Percentiles rank a stretch among this genome's conserved stretches.
Evolutionary conservation across 2,113 vertebrate species (phyloP).

Genomic region (Hystrix cristata): DNA sequence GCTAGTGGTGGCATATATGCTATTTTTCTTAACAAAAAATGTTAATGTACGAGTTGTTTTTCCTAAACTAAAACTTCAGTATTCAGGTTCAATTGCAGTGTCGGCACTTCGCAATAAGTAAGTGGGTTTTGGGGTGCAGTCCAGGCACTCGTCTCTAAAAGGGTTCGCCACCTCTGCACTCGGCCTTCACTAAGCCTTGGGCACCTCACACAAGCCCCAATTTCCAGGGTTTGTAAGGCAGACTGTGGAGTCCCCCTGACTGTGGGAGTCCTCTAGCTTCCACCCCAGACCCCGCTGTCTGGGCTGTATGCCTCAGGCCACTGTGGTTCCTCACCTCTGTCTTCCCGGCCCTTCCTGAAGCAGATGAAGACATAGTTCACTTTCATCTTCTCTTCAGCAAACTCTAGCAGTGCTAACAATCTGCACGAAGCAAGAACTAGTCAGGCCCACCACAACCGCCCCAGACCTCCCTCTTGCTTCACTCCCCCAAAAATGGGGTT

Average conservation of each 20-base stretch:
- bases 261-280: neutral
- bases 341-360: conserved; percentile 97
- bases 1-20: neutral
- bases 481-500: neutral
- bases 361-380: conserved; percentile 96
- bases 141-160: neutral
- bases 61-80: neutral
- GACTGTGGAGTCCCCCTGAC: neutral
- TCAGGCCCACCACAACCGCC: conserved; percentile 55
- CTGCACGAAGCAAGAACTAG: conserved; percentile 86
- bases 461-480: neutral
- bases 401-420: conserved; percentile 96
- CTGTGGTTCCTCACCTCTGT: conserved; percentile 92
- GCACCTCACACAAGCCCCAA: neutral
- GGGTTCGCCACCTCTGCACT: neutral
- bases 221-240: neutral
- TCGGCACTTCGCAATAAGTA: neutral
- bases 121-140: neutral
- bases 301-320: neutral
- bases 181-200: neutral
- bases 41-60: neutral
- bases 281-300: neutral
- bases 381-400: conserved; percentile 98
- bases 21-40: neutral
- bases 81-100: neutral